phyloP scores from a whole-genome alignment of 2,113 vertebrate genomes.

The Erpornis zantholeuca region DNA sequence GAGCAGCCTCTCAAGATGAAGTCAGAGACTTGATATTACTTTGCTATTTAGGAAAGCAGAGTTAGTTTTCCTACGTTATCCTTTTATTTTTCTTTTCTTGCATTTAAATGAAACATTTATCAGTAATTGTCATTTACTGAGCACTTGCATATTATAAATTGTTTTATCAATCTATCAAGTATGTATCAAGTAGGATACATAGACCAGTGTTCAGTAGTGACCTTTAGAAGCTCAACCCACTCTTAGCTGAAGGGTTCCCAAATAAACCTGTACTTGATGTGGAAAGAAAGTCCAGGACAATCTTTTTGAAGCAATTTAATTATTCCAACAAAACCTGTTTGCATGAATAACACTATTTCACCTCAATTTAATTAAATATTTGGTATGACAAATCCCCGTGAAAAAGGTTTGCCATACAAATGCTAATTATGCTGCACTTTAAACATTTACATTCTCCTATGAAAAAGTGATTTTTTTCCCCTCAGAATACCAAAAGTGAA shows the following conservation, averaged over 20 bases:
- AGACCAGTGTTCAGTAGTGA: not conserved
- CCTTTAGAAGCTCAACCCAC: not conserved
- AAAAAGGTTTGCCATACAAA: not conserved
- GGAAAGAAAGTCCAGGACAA: not conserved
- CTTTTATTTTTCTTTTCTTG: not conserved
- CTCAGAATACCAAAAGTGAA: not conserved
- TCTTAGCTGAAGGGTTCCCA: not conserved
- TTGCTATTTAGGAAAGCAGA: not conserved
- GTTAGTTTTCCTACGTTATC: not conserved
- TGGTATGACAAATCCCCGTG: not conserved
- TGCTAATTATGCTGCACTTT: not conserved
- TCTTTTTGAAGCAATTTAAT: not conserved
- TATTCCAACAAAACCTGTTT: not conserved
- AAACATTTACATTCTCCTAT: not conserved
- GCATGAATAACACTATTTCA: not conserved
- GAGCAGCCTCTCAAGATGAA: not conserved
- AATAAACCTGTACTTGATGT: not conserved
- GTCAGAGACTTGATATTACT: not conserved
- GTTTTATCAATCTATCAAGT: not conserved
- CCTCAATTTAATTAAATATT: constrained; percentile 10
- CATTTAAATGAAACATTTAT: not conserved
- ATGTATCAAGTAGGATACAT: not conserved
- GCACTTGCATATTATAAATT: not conserved
- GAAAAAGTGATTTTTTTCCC: not conserved
- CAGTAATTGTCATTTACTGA: not conserved